phyloP scores from a whole-genome alignment of 1,140 invertebrate species.

The Drosophila pseudoananassae region DNA sequence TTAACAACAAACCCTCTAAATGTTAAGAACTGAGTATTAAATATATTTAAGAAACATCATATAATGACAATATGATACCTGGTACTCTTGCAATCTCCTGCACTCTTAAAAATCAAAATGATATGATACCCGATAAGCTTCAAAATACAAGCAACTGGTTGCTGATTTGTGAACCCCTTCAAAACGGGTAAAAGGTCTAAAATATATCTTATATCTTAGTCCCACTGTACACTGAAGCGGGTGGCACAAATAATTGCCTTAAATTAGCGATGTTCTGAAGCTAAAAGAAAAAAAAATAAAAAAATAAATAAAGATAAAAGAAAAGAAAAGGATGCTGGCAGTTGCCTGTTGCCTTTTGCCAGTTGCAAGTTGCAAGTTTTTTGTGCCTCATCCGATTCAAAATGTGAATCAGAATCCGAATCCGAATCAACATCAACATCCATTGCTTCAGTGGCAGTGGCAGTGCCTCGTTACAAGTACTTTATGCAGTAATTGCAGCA shows the following conservation, averaged over 20 bases:
- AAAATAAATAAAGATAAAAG: background rate
- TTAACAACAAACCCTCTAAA: no score
- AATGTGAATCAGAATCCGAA: background rate
- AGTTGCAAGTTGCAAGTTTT: background rate
- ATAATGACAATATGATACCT: background rate
- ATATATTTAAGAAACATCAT: no score
- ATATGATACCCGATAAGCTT: no score
- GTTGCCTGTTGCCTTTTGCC: slow-evolving; percentile 1
- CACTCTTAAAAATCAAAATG: no score
- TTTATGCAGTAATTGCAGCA: slow-evolving; percentile 81
- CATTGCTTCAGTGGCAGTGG: slow-evolving; percentile 37
- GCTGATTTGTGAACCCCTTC: background rate
- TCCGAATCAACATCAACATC: slow-evolving; percentile 9
- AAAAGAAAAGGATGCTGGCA: slow-evolving; percentile 1
- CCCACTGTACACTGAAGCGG: slow-evolving; percentile 45
- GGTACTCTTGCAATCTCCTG: no score
- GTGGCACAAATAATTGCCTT: slow-evolving; percentile 78
- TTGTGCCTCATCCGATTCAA: background rate
- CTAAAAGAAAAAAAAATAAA: background rate
- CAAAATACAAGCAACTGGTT: background rate
- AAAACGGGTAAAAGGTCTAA: background rate
- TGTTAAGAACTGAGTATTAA: no score
- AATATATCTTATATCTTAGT: background rate
- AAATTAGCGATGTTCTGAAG: slow-evolving; percentile 65
- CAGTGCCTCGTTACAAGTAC: slow-evolving; percentile 73